Percentiles rank a stretch among this genome's conserved stretches.
These are phyloP conservation scores for Cosmia pyralina DNA, from an alignment of 2,888 invertebrate genomes.

Conservation along the genomic window DNA sequence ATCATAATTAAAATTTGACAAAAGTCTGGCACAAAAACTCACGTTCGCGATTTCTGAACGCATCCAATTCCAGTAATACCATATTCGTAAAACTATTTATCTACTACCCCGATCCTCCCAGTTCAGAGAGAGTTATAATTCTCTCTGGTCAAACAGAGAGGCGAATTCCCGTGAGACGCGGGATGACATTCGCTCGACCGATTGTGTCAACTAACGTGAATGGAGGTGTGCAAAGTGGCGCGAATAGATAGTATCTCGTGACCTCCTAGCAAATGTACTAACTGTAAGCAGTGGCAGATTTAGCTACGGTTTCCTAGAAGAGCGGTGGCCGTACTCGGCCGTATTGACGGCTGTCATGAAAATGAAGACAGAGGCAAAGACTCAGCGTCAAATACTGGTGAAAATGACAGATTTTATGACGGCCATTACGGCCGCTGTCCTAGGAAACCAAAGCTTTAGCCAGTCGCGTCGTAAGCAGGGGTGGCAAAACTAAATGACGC, in stretches of 20 bases:
- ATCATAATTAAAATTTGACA: slow-evolving; percentile 12
- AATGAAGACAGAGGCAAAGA: too few species aligned
- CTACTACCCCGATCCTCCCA: slow-evolving; percentile 15
- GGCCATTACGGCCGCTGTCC: too few species aligned
- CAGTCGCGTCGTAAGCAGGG: too few species aligned
- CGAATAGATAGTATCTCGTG: neutral
- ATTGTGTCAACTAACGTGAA: too few species aligned
- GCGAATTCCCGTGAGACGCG: neutral
- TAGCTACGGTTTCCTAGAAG: too few species aligned
- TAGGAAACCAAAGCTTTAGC: too few species aligned
- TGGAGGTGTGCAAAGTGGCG: neutral
- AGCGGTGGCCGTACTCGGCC: too few species aligned
- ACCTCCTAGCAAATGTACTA: neutral
- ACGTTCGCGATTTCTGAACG: slow-evolving; percentile 37
- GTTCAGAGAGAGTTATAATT: neutral
- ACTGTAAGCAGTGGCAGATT: neutral
- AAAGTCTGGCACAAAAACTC: neutral
- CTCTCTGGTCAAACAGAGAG: neutral
- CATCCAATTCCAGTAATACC: slow-evolving; percentile 26
- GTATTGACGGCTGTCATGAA: too few species aligned
- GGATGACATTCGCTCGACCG: too few species aligned
- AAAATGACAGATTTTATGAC: too few species aligned
- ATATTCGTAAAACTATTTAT: neutral
- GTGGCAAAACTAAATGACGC: too few species aligned
- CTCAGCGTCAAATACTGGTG: too few species aligned